Base-by-base conservation (phyloP, 2,113 vertebrate genomes). In the Glaucidium brasilianum region DNA sequence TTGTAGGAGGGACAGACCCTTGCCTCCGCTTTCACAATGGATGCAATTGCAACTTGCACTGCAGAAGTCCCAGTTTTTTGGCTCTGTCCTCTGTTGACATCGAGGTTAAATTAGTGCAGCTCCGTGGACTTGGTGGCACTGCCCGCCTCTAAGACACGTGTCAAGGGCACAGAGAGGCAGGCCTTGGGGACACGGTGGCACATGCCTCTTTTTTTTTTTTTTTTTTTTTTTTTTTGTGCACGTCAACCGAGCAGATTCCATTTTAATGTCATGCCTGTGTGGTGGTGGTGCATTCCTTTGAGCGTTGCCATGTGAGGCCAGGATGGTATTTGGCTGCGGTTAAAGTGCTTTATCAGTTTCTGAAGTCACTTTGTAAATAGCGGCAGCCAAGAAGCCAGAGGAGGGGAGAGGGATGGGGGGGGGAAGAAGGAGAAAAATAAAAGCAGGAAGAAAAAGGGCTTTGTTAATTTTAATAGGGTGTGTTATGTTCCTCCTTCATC, bases 381-480 rank as follows among this genome's bases (percentile, higher is more conserved):
- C 15, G 29, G 78, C 77, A 25, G 95, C 93, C 91, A 11, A 95
- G 91, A 45, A 85, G 47, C 68, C 7, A 21, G 39, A 34, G 9
- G 9, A 15, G 45, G 26, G 15, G 6, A 13, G 15, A 4, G 18
- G 15, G 15, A 4, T 15, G 15, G 15, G 10, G n/a, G 3, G 17
- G 23, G 3, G 12, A 30, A 27, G n/a, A 22, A n/a, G 30, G 16
- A 12, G 16, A 9, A 67, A 69, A 67, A 87, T 27, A 71, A 47
- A 45, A 64, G 89, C 88, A 47, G 87, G 84, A 69, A 93, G 88
- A 85, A 84, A 83, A 94, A 80, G 88, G 12, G 95, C 93, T 95
- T 96, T 95, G 95, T 95, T 90, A 67, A 71, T 92, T 88, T 85
- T 93, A 96, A 92, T 58, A 69, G 94, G 81, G 94, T 87, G 94